Conservation (phyloP, 1,140 invertebrate genomes). For the Brachionus plicatilis region DNA sequence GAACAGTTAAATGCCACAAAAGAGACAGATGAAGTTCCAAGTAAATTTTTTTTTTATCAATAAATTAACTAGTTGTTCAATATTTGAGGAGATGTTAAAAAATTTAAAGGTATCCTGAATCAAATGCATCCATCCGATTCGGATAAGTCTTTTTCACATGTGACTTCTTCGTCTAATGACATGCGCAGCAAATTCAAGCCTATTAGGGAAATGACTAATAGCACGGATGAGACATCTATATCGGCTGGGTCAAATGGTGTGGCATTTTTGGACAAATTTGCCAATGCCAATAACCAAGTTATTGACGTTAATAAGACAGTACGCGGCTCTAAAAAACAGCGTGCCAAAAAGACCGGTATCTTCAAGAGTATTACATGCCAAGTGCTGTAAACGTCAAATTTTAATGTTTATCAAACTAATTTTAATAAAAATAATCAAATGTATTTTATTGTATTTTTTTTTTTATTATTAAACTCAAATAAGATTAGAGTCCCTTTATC, state of each 20-base stretch:
- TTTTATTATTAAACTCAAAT: too few species aligned
- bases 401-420: neutral
- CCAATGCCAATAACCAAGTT: neutral
- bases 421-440: neutral
- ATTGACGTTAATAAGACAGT: neutral
- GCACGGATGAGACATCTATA: neutral
- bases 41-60: neutral
- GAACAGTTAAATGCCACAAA: neutral
- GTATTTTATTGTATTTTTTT: too few species aligned
- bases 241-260: neutral
- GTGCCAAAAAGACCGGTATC: neutral
- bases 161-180: neutral
- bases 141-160: neutral
- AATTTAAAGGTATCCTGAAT: neutral
- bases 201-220: neutral
- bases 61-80: neutral
- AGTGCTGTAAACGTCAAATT: neutral
- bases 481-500: too few species aligned
- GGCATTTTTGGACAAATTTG: neutral
- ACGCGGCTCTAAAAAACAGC: neutral
- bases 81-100: neutral
- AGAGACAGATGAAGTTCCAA: neutral
- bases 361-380: conserved; percentile 12
- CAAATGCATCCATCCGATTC: neutral
- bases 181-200: neutral